Percentiles rank a stretch among this genome's conserved stretches.
Evolutionary conservation across 2,888 invertebrate genomes (phyloP).

Genomic region (Psococerastis gibbosa): DNA sequence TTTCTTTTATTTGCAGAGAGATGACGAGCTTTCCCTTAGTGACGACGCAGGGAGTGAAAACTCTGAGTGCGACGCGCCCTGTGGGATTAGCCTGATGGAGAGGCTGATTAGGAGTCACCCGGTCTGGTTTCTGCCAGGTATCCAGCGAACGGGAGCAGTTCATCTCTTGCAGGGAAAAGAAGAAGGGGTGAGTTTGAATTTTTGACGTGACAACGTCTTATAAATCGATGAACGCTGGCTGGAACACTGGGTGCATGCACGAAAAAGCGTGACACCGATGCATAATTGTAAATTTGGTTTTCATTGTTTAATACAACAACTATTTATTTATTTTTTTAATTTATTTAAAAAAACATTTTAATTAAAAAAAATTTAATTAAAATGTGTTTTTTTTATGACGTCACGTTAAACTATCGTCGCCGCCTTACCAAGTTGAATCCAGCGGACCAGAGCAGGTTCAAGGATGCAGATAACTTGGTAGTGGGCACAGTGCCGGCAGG

Average conservation of each 20-base stretch:
- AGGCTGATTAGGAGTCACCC: slow-evolving; percentile 79
- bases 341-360: no score
- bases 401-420: no score
- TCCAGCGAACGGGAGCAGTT: slow-evolving; percentile 82
- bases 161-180: slow-evolving; percentile 86
- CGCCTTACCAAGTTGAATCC: no score
- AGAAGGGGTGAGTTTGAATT: slow-evolving; percentile 51
- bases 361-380: no score
- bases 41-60: slow-evolving; percentile 38
- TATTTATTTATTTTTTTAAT: no score
- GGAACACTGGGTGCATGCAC: no score
- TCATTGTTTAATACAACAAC: slow-evolving; percentile 7
- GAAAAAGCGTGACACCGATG: slow-evolving; percentile 8
- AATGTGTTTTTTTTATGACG: no score
- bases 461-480: no score
- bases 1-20: slow-evolving; percentile 15
- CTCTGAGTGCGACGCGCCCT: slow-evolving; percentile 38
- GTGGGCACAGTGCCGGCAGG: no score
- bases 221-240: no score
- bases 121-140: slow-evolving; percentile 88
- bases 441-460: no score
- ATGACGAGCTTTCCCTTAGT: slow-evolving; percentile 25
- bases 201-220: no score
- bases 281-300: slow-evolving; percentile 10
- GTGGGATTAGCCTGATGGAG: slow-evolving; percentile 70